These are phyloP conservation scores for Eulemur mongoz DNA, from an alignment of 2,797 vertebrate genomes.

Conservation along the genomic window DNA sequence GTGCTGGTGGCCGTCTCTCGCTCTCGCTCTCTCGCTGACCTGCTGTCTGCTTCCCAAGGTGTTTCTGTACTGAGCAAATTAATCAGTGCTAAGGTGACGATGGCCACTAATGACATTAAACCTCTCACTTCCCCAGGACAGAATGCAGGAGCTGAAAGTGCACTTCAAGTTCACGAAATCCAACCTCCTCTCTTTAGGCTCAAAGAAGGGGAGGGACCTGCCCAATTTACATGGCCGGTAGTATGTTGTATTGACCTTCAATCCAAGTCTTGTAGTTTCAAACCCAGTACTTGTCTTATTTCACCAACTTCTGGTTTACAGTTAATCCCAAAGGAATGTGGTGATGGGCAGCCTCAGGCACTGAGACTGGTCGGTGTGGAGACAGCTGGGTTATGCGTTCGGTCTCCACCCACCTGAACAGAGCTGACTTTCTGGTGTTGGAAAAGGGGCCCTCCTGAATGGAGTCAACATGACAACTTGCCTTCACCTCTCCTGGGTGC, in stretches of 20 bases:
- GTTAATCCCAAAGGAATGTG: background rate
- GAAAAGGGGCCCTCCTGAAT: background rate
- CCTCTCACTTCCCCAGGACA: background rate
- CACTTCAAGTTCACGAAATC: background rate
- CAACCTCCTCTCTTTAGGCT: background rate
- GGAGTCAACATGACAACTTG: background rate
- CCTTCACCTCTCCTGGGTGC: background rate
- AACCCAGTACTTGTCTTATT: background rate
- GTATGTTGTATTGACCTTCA: background rate
- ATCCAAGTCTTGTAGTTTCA: background rate
- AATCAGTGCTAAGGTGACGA: background rate
- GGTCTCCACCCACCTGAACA: background rate
- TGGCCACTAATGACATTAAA: background rate
- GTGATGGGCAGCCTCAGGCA: background rate
- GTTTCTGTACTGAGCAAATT: background rate
- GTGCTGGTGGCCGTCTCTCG: background rate
- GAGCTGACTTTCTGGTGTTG: background rate
- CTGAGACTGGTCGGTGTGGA: background rate
- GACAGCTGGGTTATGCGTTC: background rate
- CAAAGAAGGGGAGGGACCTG: background rate
- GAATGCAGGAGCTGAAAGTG: background rate
- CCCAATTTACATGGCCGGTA: no score
- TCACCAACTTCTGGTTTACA: background rate
- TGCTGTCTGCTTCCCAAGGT: background rate
- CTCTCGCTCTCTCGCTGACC: background rate